These are phyloP conservation scores for Octonoba sinensis DNA, from an alignment of 2,888 invertebrate genomes.

Conservation along the genomic window DNA sequence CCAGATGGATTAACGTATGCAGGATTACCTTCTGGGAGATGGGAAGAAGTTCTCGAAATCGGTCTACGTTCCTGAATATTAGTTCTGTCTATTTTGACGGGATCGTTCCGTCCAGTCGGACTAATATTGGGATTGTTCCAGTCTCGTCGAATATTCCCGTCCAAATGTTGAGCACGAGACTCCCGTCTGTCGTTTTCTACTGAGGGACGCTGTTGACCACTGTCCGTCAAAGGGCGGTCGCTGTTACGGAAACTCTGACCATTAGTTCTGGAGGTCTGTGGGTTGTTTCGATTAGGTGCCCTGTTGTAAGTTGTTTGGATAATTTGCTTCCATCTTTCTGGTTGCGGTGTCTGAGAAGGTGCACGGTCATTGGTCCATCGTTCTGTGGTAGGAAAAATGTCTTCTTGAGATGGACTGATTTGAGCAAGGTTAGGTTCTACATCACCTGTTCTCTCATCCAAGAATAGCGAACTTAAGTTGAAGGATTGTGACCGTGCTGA, in stretches of 20 bases:
- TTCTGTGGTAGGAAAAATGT: slow-evolving; percentile 13
- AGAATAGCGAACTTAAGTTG: slow-evolving; percentile 66
- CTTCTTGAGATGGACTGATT: too few species aligned
- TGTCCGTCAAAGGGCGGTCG: neutral
- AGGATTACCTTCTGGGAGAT: too few species aligned
- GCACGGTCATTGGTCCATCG: slow-evolving; percentile 40
- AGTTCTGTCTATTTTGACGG: too few species aligned
- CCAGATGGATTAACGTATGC: too few species aligned
- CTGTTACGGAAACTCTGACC: too few species aligned
- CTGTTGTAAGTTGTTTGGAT: slow-evolving; percentile 1
- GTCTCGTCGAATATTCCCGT: too few species aligned
- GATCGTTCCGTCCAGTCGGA: too few species aligned
- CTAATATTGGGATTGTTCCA: too few species aligned
- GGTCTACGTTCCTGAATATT: too few species aligned
- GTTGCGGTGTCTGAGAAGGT: slow-evolving; percentile 31
- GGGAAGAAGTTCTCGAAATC: too few species aligned
- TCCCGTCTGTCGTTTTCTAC: slow-evolving; percentile 3
- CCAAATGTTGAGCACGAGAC: slow-evolving; percentile 34
- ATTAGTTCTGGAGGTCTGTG: too few species aligned
- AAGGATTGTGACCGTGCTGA: slow-evolving; percentile 64
- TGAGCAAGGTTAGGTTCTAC: slow-evolving; percentile 64
- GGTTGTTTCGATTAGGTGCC: neutral
- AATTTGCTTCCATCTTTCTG: slow-evolving; percentile 22
- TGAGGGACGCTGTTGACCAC: neutral
- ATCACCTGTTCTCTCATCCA: slow-evolving; percentile 66